Percentiles rank a stretch among this genome's conserved stretches.
These are phyloP conservation scores for Neomicropteryx cornuta DNA, from an alignment of 1,140 invertebrate species.

Conservation along the genomic window DNA sequence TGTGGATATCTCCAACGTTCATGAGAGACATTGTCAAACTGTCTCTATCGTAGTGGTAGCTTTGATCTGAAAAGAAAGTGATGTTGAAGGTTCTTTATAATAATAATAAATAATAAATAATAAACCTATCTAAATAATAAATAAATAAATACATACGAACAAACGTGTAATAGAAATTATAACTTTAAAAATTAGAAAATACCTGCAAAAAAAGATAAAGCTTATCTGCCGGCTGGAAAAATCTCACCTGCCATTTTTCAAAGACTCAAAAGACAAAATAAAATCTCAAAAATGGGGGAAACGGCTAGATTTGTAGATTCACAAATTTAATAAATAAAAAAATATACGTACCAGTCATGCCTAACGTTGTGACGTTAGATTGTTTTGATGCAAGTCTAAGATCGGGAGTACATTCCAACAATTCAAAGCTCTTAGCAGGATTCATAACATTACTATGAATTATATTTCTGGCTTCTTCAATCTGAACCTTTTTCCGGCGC, in stretches of 20 bases:
- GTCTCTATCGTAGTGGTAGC: too few relatives aligned
- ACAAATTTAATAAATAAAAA: background rate
- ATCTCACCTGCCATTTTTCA: too few relatives aligned
- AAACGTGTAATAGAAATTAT: too few relatives aligned
- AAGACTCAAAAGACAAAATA: too few relatives aligned
- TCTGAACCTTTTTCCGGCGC: slow-evolving; percentile 7
- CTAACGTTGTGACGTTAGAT: background rate
- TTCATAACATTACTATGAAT: background rate
- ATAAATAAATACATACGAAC: background rate
- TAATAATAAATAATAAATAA: too few relatives aligned
- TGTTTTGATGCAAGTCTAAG: background rate
- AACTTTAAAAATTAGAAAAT: too few relatives aligned
- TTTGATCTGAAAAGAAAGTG: too few relatives aligned
- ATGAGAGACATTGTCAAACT: slow-evolving; percentile 7
- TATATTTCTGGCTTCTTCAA: slow-evolving; percentile 7
- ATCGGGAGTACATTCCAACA: background rate
- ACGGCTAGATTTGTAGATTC: background rate
- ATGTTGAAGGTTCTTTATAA: too few relatives aligned
- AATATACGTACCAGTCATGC: background rate
- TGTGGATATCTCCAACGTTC: slow-evolving; percentile 7
- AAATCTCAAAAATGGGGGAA: background rate
- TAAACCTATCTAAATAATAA: background rate
- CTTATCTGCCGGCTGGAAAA: too few relatives aligned
- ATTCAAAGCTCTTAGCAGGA: background rate
- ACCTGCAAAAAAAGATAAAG: too few relatives aligned